Conservation (phyloP, 2,888 invertebrate genomes). For the Phrixothrix hirtus region DNA sequence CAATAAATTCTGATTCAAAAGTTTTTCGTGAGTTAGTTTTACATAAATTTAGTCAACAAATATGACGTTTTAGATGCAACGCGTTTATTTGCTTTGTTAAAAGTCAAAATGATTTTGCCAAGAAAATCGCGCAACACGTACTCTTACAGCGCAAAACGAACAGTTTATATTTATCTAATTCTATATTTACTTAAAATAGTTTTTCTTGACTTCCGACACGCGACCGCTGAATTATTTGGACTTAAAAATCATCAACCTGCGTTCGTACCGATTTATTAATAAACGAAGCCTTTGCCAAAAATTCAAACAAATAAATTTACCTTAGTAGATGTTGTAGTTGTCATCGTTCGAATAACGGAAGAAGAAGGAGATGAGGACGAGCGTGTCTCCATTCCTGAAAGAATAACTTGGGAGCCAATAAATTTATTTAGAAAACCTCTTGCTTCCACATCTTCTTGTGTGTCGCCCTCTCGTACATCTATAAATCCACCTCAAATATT, state of each 20-base stretch:
- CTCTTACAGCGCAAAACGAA: neutral
- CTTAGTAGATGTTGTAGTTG: constrained; percentile 41
- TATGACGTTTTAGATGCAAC: no score
- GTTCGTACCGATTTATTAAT: neutral
- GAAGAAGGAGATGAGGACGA: constrained; percentile 32
- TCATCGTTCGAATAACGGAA: constrained; percentile 34
- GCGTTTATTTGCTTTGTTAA: no score
- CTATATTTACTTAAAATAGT: neutral
- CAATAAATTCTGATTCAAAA: no score
- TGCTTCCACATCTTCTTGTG: constrained; percentile 70
- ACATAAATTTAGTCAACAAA: neutral
- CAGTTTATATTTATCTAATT: neutral
- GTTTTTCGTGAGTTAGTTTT: no score
- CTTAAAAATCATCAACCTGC: constrained; percentile 10
- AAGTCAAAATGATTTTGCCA: neutral
- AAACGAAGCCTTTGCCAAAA: no score
- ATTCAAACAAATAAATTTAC: no score
- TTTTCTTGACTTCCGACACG: neutral
- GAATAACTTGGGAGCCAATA: constrained; percentile 78
- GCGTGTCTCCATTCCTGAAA: constrained; percentile 72
- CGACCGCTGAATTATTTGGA: neutral
- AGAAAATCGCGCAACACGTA: neutral
- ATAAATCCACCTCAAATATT: constrained; percentile 5
- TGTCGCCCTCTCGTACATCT: constrained; percentile 70
- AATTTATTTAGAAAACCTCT: constrained; percentile 80